A percentile compares a stretch with the other conserved stretches of the same genome.
These are phyloP conservation scores for Erebia epiphron DNA, from an alignment of 2,888 invertebrate species.

Conservation along the genomic window DNA sequence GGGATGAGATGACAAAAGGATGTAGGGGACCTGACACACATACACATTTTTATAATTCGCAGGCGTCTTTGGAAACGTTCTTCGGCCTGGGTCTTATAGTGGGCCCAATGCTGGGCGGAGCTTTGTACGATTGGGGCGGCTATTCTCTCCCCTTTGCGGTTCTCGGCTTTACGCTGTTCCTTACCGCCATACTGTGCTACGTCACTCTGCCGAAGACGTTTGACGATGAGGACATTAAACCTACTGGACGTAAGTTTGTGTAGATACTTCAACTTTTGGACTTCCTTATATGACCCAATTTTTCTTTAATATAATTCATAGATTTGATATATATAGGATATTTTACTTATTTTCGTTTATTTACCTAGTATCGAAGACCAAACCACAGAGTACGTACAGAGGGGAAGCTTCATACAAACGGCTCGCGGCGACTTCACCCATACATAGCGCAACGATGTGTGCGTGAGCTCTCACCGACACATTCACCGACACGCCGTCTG, in stretches of 20 bases:
- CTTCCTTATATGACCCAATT: too few relatives aligned
- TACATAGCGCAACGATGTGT: too few relatives aligned
- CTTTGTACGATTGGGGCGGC: conserved; percentile 90
- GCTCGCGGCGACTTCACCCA: too few relatives aligned
- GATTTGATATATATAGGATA: too few relatives aligned
- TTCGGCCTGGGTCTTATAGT: conserved; percentile 94
- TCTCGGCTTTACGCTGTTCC: conserved; percentile 88
- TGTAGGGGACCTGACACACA: background rate
- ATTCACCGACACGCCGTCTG: too few relatives aligned
- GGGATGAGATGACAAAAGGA: background rate
- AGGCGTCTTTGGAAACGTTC: conserved; percentile 93
- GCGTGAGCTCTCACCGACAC: too few relatives aligned
- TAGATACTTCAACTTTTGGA: too few relatives aligned
- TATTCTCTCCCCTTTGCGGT: conserved; percentile 92
- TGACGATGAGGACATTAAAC: conserved; percentile 81
- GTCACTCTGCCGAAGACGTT: conserved; percentile 86
- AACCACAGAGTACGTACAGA: too few relatives aligned
- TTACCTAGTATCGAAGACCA: too few relatives aligned
- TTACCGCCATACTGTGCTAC: conserved; percentile 89
- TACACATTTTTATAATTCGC: conserved; percentile 21
- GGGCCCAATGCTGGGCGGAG: conserved; percentile 95
- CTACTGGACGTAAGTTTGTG: conserved; percentile 82
- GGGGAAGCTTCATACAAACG: too few relatives aligned
- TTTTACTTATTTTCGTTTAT: too few relatives aligned
- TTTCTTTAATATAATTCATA: too few relatives aligned